A percentile compares a stretch with the other conserved stretches of the same genome.
phyloP scores from a whole-genome alignment of 2,113 vertebrate genomes.

The Cranoglanis bouderius region DNA sequence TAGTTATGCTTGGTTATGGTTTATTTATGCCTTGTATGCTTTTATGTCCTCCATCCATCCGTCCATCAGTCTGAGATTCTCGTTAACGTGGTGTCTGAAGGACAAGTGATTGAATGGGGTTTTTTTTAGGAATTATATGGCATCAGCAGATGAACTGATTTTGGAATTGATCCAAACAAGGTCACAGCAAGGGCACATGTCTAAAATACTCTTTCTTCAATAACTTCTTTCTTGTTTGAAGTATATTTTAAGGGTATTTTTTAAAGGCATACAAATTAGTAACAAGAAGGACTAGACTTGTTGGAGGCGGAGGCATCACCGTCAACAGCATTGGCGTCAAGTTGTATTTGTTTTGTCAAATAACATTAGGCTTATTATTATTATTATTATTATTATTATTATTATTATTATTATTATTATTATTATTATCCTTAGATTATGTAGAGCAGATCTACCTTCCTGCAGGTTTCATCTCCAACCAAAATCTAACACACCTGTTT shows the following conservation, averaged over 20 bases:
- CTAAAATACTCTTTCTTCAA: neutral
- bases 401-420: too few relatives aligned
- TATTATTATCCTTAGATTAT: too few relatives aligned
- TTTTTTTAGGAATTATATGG: too few relatives aligned
- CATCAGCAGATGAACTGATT: neutral
- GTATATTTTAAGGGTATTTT: neutral
- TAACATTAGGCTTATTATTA: too few relatives aligned
- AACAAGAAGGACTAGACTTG: neutral
- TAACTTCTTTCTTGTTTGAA: neutral
- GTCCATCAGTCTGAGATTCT: neutral
- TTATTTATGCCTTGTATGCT: too few relatives aligned
- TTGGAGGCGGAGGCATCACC: neutral
- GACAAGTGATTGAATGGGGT: too few relatives aligned
- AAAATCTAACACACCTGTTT: too few relatives aligned
- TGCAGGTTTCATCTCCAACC: too few relatives aligned
- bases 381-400: too few relatives aligned
- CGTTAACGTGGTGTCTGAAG: too few relatives aligned
- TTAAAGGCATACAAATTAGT: neutral
- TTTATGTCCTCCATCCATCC: neutral
- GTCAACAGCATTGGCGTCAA: neutral
- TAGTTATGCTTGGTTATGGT: too few relatives aligned
- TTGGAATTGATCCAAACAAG: neutral
- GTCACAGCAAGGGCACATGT: neutral
- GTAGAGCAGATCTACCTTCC: too few relatives aligned
- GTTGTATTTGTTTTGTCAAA: neutral